Evolutionary conservation across 2,113 vertebrate species (phyloP).

Genomic region (Oreochromis aureus): DNA sequence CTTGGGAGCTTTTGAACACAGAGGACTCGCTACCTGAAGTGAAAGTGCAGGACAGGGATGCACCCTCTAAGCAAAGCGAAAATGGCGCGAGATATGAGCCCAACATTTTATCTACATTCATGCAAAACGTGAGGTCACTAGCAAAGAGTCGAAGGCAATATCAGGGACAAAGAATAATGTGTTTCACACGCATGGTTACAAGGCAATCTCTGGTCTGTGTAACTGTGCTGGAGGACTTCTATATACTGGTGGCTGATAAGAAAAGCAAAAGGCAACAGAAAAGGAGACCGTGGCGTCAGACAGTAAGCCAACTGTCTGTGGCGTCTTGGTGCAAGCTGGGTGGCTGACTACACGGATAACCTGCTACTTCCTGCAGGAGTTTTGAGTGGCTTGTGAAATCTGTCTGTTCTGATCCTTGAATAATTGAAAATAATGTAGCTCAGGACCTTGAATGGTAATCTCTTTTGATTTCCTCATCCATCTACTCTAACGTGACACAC

Average conservation of each 20-base stretch:
- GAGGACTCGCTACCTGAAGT: neutral
- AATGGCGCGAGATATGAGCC: neutral
- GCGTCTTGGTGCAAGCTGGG: neutral
- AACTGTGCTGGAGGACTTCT: neutral
- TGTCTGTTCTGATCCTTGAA: neutral
- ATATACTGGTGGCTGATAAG: neutral
- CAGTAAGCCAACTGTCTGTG: neutral
- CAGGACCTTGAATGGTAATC: neutral
- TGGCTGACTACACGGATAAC: neutral
- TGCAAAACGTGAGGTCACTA: conserved; percentile 6
- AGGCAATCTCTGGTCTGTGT: neutral
- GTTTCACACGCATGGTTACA: conserved; percentile 8
- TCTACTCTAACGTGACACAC: neutral
- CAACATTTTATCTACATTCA: neutral
- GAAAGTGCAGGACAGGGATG: neutral
- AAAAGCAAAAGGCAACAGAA: neutral
- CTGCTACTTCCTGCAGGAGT: neutral
- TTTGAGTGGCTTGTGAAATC: neutral
- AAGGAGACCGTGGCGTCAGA: neutral
- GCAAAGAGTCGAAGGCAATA: conserved; percentile 1
- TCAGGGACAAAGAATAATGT: neutral
- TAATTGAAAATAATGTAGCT: neutral
- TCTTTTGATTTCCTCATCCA: neutral
- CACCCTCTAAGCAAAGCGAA: neutral
- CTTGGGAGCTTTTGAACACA: neutral